Conservation (phyloP, 2,888 invertebrate genomes). For the Clanis bilineata region DNA sequence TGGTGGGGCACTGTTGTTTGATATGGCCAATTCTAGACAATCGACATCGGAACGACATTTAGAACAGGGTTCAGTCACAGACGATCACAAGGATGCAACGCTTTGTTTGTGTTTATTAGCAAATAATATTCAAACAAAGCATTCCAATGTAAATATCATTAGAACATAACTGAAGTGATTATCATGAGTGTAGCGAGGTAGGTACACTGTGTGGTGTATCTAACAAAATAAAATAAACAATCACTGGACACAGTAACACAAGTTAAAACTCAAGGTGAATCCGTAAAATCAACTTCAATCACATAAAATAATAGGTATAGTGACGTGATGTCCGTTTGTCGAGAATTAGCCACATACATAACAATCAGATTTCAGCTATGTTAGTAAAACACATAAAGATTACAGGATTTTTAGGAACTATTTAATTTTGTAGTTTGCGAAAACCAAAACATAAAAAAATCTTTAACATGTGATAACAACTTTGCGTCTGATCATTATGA, state of each 20-base stretch:
- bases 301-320: neutral
- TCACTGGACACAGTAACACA: neutral
- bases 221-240: slow-evolving; percentile 15
- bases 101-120: slow-evolving; percentile 30
- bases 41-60: slow-evolving; percentile 74
- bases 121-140: slow-evolving; percentile 48
- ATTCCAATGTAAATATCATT: slow-evolving; percentile 35
- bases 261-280: neutral
- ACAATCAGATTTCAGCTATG: slow-evolving; percentile 78
- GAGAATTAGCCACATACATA: slow-evolving; percentile 78
- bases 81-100: slow-evolving; percentile 35
- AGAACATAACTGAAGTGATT: slow-evolving; percentile 78
- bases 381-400: slow-evolving; percentile 32
- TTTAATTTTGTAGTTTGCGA: neutral
- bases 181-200: slow-evolving; percentile 66
- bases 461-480: slow-evolving; percentile 3
- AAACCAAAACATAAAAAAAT: slow-evolving; percentile 3
- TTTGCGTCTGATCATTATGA: slow-evolving; percentile 7
- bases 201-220: slow-evolving; percentile 26
- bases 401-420: neutral
- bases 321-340: slow-evolving; percentile 58
- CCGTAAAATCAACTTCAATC: slow-evolving; percentile 18
- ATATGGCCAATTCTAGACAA: slow-evolving; percentile 88
- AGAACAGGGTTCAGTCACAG: slow-evolving; percentile 45
- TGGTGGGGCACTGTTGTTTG: slow-evolving; percentile 87